Evolutionary conservation across 1,140 invertebrate genomes (phyloP).

Genomic region (Scaptomyza hsui): DNA sequence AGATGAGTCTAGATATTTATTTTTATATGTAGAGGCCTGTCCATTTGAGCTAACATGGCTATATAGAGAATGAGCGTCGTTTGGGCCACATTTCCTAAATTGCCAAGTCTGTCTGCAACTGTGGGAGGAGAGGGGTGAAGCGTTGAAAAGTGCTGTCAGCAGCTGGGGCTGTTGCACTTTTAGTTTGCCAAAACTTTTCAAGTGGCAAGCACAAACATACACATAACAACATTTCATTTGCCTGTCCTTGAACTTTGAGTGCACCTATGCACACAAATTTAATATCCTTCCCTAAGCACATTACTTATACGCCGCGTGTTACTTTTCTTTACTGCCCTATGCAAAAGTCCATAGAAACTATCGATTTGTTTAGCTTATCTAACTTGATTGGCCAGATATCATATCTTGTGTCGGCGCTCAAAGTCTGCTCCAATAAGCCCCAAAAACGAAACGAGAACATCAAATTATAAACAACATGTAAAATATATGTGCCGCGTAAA

Average conservation of each 20-base stretch:
- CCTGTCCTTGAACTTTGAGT: constrained; percentile 62
- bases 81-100: constrained; percentile 41
- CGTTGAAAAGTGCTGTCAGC: constrained; percentile 20
- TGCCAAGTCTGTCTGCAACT: constrained; percentile 27
- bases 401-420: constrained; percentile 29
- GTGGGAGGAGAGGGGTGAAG: background rate
- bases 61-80: constrained; percentile 34
- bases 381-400: constrained; percentile 19
- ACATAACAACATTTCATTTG: background rate
- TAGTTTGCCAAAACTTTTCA: constrained; percentile 25
- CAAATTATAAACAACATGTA: constrained; percentile 72
- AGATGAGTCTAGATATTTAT: constrained; percentile 30
- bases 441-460: constrained; percentile 36
- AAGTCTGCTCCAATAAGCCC: constrained; percentile 44
- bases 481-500: constrained; percentile 62
- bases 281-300: constrained; percentile 15
- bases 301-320: constrained; percentile 49
- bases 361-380: constrained; percentile 55
- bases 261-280: constrained; percentile 11
- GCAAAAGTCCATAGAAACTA: constrained; percentile 33
- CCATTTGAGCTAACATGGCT: constrained; percentile 29
- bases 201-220: background rate
- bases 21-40: constrained; percentile 38
- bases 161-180: constrained; percentile 52
- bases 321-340: constrained; percentile 2